phyloP scores from a whole-genome alignment of 92 coral and sea anemone genomes.

The Virgularia gustaviana region DNA sequence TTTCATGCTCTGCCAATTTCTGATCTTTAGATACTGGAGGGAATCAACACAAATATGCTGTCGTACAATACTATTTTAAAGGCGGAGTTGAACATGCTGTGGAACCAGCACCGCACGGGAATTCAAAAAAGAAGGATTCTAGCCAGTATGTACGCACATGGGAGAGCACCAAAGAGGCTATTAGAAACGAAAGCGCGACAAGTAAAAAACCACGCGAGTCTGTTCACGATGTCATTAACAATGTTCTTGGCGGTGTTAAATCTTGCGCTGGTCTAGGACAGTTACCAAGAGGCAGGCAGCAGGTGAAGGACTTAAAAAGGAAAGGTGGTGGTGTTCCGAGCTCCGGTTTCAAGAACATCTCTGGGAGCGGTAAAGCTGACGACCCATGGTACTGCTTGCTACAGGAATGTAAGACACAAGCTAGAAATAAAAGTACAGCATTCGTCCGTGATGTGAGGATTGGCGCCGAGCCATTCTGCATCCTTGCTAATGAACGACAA shows the following conservation, averaged over 20 bases:
- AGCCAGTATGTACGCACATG: slow-evolving; percentile 45
- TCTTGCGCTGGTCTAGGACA: slow-evolving; percentile 54
- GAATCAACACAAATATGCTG: background rate
- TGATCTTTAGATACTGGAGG: slow-evolving; percentile 1
- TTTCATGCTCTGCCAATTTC: too few relatives aligned
- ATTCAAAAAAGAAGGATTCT: background rate
- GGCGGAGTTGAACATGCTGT: slow-evolving; percentile 17
- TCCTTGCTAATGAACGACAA: slow-evolving; percentile 35
- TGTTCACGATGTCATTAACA: too few relatives aligned
- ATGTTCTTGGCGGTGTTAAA: too few relatives aligned
- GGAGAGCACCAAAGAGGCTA: slow-evolving; percentile 45
- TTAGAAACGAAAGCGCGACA: slow-evolving; percentile 40
- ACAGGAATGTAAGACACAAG: slow-evolving; percentile 35
- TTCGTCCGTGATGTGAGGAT: slow-evolving; percentile 62
- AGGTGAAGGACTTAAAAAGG: slow-evolving; percentile 29
- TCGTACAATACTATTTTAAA: slow-evolving; percentile 6
- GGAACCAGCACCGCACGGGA: background rate
- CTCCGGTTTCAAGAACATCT: slow-evolving; percentile 15
- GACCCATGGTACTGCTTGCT: slow-evolving; percentile 54
- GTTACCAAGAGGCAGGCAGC: slow-evolving; percentile 57
- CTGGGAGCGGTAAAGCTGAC: slow-evolving; percentile 40
- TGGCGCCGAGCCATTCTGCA: slow-evolving; percentile 56
- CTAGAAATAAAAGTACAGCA: slow-evolving; percentile 21
- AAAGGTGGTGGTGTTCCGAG: slow-evolving; percentile 10
- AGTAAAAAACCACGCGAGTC: slow-evolving; percentile 35